Evolutionary conservation across 2,888 invertebrate species (phyloP).

Genomic region (Drosophila quinaria): DNA sequence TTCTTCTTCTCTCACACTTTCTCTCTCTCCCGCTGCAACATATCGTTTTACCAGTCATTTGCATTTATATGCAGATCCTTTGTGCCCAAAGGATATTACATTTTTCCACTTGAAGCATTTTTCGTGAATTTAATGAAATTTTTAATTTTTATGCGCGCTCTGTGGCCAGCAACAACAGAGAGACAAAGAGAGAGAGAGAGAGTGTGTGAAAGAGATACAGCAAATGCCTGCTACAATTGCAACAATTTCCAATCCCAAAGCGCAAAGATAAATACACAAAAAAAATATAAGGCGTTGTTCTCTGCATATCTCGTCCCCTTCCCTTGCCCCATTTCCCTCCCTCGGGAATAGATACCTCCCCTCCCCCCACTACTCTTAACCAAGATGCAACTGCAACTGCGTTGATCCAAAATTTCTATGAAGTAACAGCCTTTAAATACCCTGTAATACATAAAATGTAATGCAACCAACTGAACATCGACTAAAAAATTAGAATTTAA

Average conservation of each 20-base stretch:
- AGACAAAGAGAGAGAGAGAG: not conserved
- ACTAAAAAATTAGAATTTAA: not conserved
- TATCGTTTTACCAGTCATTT: slow-evolving; percentile 63
- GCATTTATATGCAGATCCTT: slow-evolving; percentile 76
- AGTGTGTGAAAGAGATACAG: not conserved
- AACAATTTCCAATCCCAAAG: slow-evolving; percentile 48
- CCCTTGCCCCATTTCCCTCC: not conserved
- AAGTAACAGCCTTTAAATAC: not conserved
- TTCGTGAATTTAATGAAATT: slow-evolving; percentile 81
- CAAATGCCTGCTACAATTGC: slow-evolving; percentile 29
- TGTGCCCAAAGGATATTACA: slow-evolving; percentile 82
- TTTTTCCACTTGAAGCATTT: slow-evolving; percentile 81
- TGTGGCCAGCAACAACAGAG: slow-evolving; percentile 25
- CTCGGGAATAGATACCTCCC: not conserved
- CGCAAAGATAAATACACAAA: slow-evolving; percentile 52
- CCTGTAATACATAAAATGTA: not conserved
- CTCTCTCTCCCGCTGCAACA: slow-evolving; percentile 20
- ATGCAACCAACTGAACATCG: not conserved
- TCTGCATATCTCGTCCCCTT: not conserved
- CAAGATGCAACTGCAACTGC: slow-evolving; percentile 41
- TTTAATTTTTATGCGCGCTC: slow-evolving; percentile 76
- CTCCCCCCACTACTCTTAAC: not conserved
- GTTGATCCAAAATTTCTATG: not conserved
- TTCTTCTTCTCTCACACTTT: not conserved
- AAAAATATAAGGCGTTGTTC: slow-evolving; percentile 1